These are phyloP conservation scores for Zosterops japonicus DNA, from an alignment of 2,113 vertebrate genomes.

Conservation along the genomic window DNA sequence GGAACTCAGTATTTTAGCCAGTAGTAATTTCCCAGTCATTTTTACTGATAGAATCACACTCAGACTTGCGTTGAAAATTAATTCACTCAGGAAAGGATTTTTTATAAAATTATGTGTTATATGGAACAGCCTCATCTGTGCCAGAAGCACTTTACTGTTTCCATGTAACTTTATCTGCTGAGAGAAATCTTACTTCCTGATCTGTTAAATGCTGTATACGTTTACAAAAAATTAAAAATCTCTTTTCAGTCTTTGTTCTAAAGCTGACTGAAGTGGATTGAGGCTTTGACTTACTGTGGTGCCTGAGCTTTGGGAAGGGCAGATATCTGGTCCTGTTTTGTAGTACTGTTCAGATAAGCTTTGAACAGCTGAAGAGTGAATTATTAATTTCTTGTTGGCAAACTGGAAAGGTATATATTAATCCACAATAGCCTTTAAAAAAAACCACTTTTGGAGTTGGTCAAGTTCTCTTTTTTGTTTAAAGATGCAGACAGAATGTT, in stretches of 20 bases:
- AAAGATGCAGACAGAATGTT: neutral
- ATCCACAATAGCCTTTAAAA: neutral
- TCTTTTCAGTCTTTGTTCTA: neutral
- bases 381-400: neutral
- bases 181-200: neutral
- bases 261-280: neutral
- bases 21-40: neutral
- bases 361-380: neutral
- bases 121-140: neutral
- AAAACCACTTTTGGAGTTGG: neutral
- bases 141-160: constrained; percentile 25
- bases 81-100: neutral
- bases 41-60: neutral
- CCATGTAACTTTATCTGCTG: neutral
- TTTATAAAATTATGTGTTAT: neutral
- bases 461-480: neutral
- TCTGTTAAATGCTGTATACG: neutral
- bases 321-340: neutral
- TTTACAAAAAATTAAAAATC: neutral
- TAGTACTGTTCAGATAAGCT: neutral
- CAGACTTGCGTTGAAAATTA: neutral
- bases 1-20: neutral
- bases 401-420: neutral
- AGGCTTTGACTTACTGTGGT: neutral
- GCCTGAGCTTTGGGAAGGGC: neutral